phyloP scores from a whole-genome alignment of 2,797 vertebrate species.

The Hydrocynus forskahlii region DNA sequence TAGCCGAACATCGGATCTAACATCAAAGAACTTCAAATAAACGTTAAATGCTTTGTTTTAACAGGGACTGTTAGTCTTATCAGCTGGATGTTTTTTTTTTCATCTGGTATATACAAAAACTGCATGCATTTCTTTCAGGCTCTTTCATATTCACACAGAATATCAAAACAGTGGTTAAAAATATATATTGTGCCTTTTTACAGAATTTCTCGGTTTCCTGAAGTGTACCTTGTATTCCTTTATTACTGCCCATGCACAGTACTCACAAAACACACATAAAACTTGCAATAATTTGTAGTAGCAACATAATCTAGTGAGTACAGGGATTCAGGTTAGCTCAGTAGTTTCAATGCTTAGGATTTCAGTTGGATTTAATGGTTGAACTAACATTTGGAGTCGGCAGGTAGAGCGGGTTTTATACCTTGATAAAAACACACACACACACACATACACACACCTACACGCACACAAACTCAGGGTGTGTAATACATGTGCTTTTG shows the following conservation, averaged over 20 bases:
- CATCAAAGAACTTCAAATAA: not conserved
- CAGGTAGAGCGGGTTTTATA: not conserved
- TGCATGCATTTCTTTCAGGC: not conserved
- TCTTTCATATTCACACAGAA: not conserved
- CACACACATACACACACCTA: not conserved
- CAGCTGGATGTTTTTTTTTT: not conserved
- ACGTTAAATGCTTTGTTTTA: not conserved
- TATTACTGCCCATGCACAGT: not conserved
- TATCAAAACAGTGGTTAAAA: not conserved
- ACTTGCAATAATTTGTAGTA: conserved; percentile 13
- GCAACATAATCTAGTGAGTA: not conserved
- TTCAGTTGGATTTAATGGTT: conserved; percentile 18
- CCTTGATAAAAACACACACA: not conserved
- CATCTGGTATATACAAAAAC: not conserved
- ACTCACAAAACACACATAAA: not conserved
- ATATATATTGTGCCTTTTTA: not conserved
- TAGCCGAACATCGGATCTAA: not conserved
- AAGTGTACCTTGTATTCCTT: not conserved
- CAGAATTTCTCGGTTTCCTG: not conserved
- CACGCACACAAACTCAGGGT: not conserved
- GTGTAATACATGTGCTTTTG: conserved; percentile 14
- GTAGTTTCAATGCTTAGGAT: conserved; percentile 24
- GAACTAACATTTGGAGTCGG: conserved; percentile 12
- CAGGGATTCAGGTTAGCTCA: not conserved
- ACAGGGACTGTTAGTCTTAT: conserved; percentile 9